A percentile compares a stretch with the other conserved stretches of the same genome.
These are phyloP conservation scores for Meles meles DNA, from an alignment of 2,113 vertebrate species.

Conservation along the genomic window DNA sequence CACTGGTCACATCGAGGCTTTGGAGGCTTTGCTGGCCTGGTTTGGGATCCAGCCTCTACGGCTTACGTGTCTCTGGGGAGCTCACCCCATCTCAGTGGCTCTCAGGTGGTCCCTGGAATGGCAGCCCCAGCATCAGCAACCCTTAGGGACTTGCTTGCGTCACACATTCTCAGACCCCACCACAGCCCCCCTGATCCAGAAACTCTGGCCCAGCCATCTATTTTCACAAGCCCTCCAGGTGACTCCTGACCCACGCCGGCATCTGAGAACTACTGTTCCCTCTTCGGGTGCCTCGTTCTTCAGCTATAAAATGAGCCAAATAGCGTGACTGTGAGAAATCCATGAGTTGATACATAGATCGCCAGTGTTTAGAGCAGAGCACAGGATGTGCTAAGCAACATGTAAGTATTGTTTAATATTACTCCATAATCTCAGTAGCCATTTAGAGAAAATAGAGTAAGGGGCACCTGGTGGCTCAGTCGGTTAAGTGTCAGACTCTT, in stretches of 20 bases:
- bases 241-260: neutral
- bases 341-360: neutral
- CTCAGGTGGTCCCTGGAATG: neutral
- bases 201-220: neutral
- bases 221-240: neutral
- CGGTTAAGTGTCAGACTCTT: neutral
- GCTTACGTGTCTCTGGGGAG: neutral
- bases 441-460: neutral
- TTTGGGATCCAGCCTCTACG: neutral
- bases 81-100: neutral
- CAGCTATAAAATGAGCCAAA: neutral
- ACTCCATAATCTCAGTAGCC: neutral
- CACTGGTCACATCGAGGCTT: neutral
- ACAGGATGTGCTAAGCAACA: neutral
- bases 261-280: neutral
- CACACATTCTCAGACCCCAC: neutral
- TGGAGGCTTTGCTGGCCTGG: too few species aligned
- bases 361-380: neutral
- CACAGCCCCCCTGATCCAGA: neutral
- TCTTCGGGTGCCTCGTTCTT: neutral
- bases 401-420: too few species aligned
- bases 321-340: neutral
- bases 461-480: neutral
- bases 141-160: neutral
- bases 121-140: rapidly evolving